These are phyloP conservation scores for Cyprinodon diabolis DNA, from an alignment of 2,797 vertebrate genomes.

Conservation along the genomic window DNA sequence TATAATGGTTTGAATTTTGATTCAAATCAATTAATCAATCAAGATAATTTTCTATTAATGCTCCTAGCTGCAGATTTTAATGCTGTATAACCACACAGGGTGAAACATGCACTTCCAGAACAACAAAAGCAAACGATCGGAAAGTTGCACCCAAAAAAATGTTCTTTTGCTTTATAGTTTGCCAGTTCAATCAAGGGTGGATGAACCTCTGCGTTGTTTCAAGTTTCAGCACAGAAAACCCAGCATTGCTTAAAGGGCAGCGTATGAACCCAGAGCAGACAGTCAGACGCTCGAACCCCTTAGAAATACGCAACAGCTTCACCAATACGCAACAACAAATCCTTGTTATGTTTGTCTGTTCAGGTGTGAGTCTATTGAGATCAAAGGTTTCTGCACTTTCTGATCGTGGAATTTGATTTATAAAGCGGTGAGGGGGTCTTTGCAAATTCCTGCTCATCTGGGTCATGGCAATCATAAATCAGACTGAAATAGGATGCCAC, in stretches of 20 bases:
- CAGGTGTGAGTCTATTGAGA: not conserved
- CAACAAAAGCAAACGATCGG: not conserved
- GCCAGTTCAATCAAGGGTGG: not conserved
- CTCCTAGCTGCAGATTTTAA: not conserved
- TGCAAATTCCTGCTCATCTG: too few species aligned
- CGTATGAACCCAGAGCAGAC: not conserved
- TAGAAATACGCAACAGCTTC: not conserved
- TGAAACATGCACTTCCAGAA: not conserved
- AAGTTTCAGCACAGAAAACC: too few species aligned
- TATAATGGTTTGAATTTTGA: not conserved
- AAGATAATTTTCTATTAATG: not conserved
- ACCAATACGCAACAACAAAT: not conserved
- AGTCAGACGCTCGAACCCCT: not conserved
- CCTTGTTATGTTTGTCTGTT: not conserved
- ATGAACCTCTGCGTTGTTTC: too few species aligned
- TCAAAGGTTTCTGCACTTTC: not conserved
- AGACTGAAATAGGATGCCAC: too few species aligned
- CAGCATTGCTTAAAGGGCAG: not conserved
- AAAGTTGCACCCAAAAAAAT: not conserved
- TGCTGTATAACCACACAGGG: not conserved
- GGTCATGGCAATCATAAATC: too few species aligned
- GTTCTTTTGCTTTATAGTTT: not conserved
- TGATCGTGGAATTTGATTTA: not conserved
- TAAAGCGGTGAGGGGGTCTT: too few species aligned
- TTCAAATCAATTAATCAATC: not conserved